Conservation (phyloP, 1,140 invertebrate genomes). For the Mylabris phalerata region DNA sequence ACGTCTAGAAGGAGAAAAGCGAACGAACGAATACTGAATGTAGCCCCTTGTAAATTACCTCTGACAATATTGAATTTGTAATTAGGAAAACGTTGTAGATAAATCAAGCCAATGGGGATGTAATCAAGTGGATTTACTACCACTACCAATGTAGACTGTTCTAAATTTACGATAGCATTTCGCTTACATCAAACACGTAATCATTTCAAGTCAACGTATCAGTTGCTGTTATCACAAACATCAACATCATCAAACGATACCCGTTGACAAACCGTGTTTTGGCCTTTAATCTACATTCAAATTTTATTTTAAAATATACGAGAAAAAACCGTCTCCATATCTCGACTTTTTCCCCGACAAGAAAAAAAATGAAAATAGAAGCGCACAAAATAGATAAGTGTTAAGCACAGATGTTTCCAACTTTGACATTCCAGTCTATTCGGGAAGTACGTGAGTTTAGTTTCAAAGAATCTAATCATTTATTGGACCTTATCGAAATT, state of each 20-base stretch:
- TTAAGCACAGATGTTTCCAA: conserved; percentile 10
- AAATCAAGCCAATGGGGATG: conserved; percentile 4
- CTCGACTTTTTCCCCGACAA: neutral
- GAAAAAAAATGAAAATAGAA: neutral
- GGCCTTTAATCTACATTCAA: neutral
- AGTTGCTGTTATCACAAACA: neutral
- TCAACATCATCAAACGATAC: neutral
- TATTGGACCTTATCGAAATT: too few species aligned
- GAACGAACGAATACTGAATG: neutral
- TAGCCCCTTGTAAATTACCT: neutral
- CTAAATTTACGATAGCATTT: conserved; percentile 12
- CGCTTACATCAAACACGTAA: conserved; percentile 11
- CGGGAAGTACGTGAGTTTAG: conserved; percentile 10
- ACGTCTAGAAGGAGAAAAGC: too few species aligned
- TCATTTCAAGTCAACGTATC: conserved; percentile 2
- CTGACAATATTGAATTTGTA: conserved; percentile 13
- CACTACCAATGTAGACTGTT: neutral
- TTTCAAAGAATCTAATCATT: conserved; percentile 3
- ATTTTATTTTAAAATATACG: conserved; percentile 2
- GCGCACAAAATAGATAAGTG: conserved; percentile 1
- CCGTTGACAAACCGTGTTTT: neutral
- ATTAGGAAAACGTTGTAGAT: conserved; percentile 8
- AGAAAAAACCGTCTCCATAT: neutral
- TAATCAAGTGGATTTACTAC: conserved; percentile 5
- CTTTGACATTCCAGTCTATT: conserved; percentile 15